Percentiles rank a stretch among this genome's conserved stretches.
Evolutionary conservation across 2,113 vertebrate genomes (phyloP).

Genomic region (Tragelaphus strepsiceros): DNA sequence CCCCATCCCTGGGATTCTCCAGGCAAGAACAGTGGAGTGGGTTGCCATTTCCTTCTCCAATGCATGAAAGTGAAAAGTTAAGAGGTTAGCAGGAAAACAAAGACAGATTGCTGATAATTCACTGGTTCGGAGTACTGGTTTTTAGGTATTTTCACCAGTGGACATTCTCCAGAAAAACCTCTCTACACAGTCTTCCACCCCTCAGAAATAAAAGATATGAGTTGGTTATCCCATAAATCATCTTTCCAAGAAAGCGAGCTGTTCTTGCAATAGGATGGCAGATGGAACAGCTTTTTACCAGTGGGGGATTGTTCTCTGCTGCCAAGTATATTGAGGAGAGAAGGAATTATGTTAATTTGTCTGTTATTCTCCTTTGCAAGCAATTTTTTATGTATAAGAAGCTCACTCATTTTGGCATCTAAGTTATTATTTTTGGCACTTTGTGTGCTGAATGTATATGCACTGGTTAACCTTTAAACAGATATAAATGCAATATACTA

Average conservation of each 20-base stretch:
- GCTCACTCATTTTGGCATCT: slow-evolving; percentile 8
- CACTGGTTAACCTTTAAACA: slow-evolving; percentile 38
- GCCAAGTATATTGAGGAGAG: slow-evolving; percentile 71
- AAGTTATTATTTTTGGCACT: slow-evolving; percentile 33
- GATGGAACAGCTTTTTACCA: slow-evolving; percentile 71
- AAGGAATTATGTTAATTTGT: slow-evolving; percentile 67
- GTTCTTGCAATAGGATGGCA: slow-evolving; percentile 65
- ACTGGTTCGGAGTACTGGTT: not conserved
- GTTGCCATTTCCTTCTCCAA: too few relatives aligned
- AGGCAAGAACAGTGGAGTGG: too few relatives aligned
- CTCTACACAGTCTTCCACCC: not conserved
- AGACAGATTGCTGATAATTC: not conserved
- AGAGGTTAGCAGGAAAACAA: not conserved
- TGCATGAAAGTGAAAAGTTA: not conserved
- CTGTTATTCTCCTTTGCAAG: slow-evolving; percentile 60
- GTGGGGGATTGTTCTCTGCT: slow-evolving; percentile 60
- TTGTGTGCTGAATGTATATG: slow-evolving; percentile 13
- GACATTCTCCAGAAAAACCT: not conserved
- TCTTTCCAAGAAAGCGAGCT: slow-evolving; percentile 73
- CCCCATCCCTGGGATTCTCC: too few relatives aligned
- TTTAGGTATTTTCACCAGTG: not conserved
- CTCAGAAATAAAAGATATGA: not conserved
- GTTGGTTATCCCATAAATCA: slow-evolving; percentile 61
- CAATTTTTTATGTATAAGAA: not conserved
- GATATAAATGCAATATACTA: not conserved